Base-by-base conservation (phyloP, 2,888 invertebrate species). In the Nymphalis polychloros region DNA sequence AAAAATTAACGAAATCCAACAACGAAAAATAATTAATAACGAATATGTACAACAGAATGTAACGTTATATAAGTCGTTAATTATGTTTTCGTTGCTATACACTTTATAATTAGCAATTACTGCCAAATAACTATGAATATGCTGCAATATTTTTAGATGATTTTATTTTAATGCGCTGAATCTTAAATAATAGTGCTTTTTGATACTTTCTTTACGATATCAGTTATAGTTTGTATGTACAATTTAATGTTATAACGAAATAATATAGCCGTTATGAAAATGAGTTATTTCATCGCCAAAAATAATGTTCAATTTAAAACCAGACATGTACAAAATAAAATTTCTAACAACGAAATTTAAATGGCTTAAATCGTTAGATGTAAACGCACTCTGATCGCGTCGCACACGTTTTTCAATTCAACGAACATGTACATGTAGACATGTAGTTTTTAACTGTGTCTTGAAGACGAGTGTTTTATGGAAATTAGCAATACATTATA, bases 401-500 rank as follows among this genome's bases (percentile, higher is more conserved):
- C 53, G 53, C 53, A 55, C 53, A 55, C 31, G 53, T 55, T 55
- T 55, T 31, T 55, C 16, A 55, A 55, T 27, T 55, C 53, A 55
- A 55, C 27, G 41, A 23, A 50, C 50, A n/a, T 60, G 50, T 65
- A 46, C 50, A 60, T 65, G 60, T 47, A 59, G n/a, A 59, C 66
- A 68, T 66, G 53, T 67, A 55, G 13, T 41, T 64, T 31, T 57
- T 55, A 70, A 48, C 63, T 68, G 64, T 70, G 63, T 69, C 62
- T 62, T 52, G 50, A 70, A 70, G 63, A 69, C 64, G 59, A 61
- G 47, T 63, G 55, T 76, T 72, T 67, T 69, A 70, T 68, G 71
- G 67, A 75, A 71, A 67, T 72, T 79, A 79, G 79, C 77, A 80
- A 79, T 79, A 79, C 73, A 71, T 73, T 74, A 67, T 68, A 73